These are phyloP conservation scores for Sebastes variabilis DNA, from an alignment of 2,797 vertebrate genomes.

Conservation along the genomic window DNA sequence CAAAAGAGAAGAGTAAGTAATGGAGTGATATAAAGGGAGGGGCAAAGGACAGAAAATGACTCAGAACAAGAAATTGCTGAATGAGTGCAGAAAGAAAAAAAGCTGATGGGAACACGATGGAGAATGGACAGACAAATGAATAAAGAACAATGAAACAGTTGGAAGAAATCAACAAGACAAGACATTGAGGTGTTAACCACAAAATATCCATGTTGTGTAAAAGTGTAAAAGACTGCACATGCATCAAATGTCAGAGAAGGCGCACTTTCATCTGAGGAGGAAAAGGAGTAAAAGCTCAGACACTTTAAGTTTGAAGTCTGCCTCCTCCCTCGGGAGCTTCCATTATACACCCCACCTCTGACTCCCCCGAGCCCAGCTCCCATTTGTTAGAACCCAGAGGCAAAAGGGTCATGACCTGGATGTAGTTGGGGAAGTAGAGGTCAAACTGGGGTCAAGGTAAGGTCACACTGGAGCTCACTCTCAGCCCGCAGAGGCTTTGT, in stretches of 20 bases:
- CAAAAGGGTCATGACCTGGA: slow-evolving; percentile 75
- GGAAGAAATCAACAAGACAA: background rate
- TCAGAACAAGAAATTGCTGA: slow-evolving; percentile 11
- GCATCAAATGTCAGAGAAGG: slow-evolving; percentile 14
- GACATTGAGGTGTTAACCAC: background rate
- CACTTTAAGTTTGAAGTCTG: slow-evolving; percentile 31
- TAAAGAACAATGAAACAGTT: background rate
- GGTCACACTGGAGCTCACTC: slow-evolving; percentile 36
- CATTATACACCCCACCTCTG: slow-evolving; percentile 34
- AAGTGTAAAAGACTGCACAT: background rate
- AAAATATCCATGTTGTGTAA: background rate
- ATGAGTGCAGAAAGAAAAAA: slow-evolving; percentile 2
- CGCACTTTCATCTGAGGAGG: background rate
- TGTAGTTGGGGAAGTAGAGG: slow-evolving; percentile 76
- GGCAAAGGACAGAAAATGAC: slow-evolving; percentile 7
- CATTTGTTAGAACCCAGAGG: slow-evolving; percentile 59
- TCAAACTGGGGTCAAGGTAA: slow-evolving; percentile 66
- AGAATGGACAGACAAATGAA: background rate
- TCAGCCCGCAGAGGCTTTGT: slow-evolving; percentile 27
- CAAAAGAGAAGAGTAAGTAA: slow-evolving; percentile 2
- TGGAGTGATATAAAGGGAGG: slow-evolving; percentile 10
- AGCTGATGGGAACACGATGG: background rate
- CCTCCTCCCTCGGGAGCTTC: slow-evolving; percentile 45
- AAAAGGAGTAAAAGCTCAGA: slow-evolving; percentile 16
- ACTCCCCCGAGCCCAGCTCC: slow-evolving; percentile 5